Evolutionary conservation across 2,888 invertebrate species (phyloP), one percentile per base, ranked within the genome.

Genomic region (Minunthozetes semirufus): DNA sequence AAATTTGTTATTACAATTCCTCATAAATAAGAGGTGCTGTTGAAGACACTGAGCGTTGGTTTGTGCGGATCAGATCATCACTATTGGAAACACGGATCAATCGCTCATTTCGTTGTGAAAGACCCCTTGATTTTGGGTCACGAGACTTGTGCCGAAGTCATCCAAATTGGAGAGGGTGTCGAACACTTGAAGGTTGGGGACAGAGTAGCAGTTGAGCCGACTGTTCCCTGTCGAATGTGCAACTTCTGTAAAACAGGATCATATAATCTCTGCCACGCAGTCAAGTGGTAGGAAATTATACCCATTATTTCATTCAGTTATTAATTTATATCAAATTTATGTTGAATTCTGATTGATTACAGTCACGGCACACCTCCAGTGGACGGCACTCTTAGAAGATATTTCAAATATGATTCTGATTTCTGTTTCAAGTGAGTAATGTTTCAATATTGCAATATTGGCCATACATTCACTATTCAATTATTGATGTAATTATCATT

Each of bases 41-140:
- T 75, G 15, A 46, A 66, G 17, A 72, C 75, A n/a, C 42, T 83
- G 63, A 81, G 81, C 76, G 85, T 85, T 5, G 86, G 85, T 4
- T 85, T 86, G 68, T 86, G 86, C 81, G 86, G 85, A 2, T 84
- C 85, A 19, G 85, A 85, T 80, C 84, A 86, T 3, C 84, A 84
- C 78, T 85, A 84, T 80, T 85, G 83, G 83, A 81, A 81, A 22
- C 80, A 83, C 77, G 85, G 85, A 8, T 78, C 78, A 9, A 84
- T 85, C 72, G 85, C 85, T 17, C 82, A 83, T 77, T 84, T 85
- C 77, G 78, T 83, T n/a, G 81, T 85, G 1, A 81, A 79, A 33
- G 80, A 80, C 1, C 85, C 85, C 1, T 82, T 85, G 82, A 81
- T 85, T 15, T 80, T 86, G 25, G 86, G 86, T 4, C 86, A 86